phyloP scores from a whole-genome alignment of 1,140 invertebrate species.

The Calephelis nemesis region DNA sequence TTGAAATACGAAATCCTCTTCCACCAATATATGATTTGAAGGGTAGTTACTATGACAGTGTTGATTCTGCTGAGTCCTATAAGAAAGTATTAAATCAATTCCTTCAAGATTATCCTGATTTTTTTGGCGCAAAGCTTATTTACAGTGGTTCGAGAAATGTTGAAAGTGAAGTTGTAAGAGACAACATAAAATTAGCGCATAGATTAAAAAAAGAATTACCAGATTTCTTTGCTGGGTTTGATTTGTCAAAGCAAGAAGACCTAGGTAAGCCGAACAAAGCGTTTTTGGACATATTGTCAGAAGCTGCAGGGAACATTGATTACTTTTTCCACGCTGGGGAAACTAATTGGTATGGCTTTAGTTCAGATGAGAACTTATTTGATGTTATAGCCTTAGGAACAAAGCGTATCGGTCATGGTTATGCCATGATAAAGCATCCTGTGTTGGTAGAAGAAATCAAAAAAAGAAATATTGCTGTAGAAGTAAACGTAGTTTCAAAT shows the following conservation, averaged over 20 bases:
- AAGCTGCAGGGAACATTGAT: constrained; percentile 75
- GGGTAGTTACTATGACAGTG: constrained; percentile 77
- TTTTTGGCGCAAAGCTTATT: constrained; percentile 72
- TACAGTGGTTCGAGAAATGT: constrained; percentile 82
- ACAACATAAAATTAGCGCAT: constrained; percentile 76
- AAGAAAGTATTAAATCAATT: constrained; percentile 81
- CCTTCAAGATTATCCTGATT: constrained; percentile 78
- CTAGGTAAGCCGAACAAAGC: constrained; percentile 80
- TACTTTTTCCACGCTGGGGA: constrained; percentile 75
- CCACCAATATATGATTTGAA: constrained; percentile 83
- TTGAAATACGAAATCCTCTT: constrained; percentile 84
- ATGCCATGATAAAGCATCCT: constrained; percentile 88
- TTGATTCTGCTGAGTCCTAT: constrained; percentile 81
- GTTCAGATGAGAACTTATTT: constrained; percentile 86
- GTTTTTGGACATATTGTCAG: constrained; percentile 80
- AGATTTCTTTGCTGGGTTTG: constrained; percentile 80
- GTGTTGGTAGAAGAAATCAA: constrained; percentile 81
- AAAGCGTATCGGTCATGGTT: constrained; percentile 84
- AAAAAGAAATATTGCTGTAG: constrained; percentile 85
- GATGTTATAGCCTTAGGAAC: constrained; percentile 89
- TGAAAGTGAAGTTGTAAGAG: constrained; percentile 46
- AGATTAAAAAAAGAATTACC: constrained; percentile 59
- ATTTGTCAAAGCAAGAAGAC: constrained; percentile 89
- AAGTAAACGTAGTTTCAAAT: constrained; percentile 90
- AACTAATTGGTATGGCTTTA: constrained; percentile 84